Conservation (phyloP, 2,113 vertebrate species). For the Pituophis catenifer region DNA sequence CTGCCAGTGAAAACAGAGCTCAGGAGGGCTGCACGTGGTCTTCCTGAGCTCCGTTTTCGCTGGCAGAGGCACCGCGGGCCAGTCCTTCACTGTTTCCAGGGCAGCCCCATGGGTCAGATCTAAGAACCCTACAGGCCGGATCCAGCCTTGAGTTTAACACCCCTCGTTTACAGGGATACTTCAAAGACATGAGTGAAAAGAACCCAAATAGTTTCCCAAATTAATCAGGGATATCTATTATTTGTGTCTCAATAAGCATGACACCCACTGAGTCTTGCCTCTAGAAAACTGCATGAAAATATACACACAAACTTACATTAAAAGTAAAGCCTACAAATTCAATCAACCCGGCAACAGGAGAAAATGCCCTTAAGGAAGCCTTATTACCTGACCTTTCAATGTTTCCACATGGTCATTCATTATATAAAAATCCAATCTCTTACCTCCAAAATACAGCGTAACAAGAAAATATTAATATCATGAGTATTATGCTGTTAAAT, state of each 20-base stretch:
- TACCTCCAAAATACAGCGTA: conserved; percentile 24
- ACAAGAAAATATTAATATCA: conserved; percentile 17
- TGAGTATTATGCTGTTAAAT: conserved; percentile 12
- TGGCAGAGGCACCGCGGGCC: no score
- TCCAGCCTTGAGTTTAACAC: no score
- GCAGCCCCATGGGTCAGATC: no score
- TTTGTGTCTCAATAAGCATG: conserved; percentile 1
- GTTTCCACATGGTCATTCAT: conserved; percentile 15
- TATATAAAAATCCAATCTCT: conserved; percentile 30
- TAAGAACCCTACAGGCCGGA: no score
- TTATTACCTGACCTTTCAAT: conserved; percentile 38
- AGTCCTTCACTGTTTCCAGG: no score
- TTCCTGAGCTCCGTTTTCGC: no score
- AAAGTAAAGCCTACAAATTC: background rate
- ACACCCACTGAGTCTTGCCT: background rate
- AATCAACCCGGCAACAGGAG: background rate
- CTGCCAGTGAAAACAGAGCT: no score
- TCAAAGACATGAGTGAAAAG: background rate
- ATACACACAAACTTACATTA: background rate
- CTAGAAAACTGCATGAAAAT: background rate
- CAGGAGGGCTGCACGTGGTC: no score
- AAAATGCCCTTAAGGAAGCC: background rate
- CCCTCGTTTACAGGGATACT: background rate
- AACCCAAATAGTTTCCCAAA: background rate
- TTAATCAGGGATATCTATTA: background rate